Evolutionary conservation across 37 sponge, comb jelly and placozoan species (phyloP), one percentile per base, ranked within the genome.

Genomic region (Corticium candelabrum): DNA sequence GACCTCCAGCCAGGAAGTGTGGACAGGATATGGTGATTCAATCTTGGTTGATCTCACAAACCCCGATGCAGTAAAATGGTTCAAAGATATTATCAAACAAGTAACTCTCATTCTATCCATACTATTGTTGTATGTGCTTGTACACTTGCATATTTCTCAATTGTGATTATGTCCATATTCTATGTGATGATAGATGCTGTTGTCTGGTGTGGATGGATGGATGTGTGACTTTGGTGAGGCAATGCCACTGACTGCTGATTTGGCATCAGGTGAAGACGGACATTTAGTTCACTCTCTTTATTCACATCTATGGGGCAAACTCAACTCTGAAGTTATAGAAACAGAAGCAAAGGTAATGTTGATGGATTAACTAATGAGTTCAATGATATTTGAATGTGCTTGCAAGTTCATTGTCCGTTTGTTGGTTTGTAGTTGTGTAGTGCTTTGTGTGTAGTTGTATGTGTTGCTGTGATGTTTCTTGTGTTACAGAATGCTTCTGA

Each of bases 171-270:
- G n/a, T n/a, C n/a, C n/a, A n/a, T n/a, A n/a, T n/a, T n/a, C n/a
- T n/a, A n/a, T n/a, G n/a, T n/a, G n/a, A n/a, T n/a, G n/a, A n/a
- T n/a, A n/a, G 5, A 5, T 43, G 5, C 56, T 43, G 56, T 21
- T 5, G 11, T 82, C 83, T 35, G 83, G 83, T 40, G 87, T 84
- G 68, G 84, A 83, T 82, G 91, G 91, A 0, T 87, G 87, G 87
- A 87, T 90, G 91, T 76, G 75, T 41, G 91, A 90, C 69, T 90
- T 90, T 71, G 91, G 91, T 5, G 91, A 90, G 57, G 76, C 83
- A 2, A 35, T 87, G n/a, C 91, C 91, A 1, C 68, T 90, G 21
- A 78, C 86, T 77, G 85, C 85, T 31, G 11, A 2, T 27, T 76
- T 84, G 39, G 1, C 68, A 29, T 34, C 37, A 2, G 76, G 67